phyloP scores from a whole-genome alignment of 92 coral and sea anemone genomes.

The Heliopora coerulea region DNA sequence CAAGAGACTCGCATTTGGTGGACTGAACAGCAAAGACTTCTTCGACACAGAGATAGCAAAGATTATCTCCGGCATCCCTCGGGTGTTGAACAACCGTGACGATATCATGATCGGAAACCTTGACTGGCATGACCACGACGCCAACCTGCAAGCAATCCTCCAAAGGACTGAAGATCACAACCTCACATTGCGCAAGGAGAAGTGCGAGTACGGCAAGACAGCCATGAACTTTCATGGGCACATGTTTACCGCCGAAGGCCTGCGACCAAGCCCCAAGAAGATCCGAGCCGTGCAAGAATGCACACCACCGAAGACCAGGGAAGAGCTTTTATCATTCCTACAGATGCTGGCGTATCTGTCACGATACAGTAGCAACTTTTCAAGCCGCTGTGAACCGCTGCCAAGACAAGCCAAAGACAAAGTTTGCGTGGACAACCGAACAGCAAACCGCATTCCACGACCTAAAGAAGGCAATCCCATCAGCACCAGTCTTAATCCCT shows the following conservation, averaged over 20 bases:
- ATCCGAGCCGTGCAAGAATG: too few relatives aligned
- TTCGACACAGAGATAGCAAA: slow-evolving; percentile 54
- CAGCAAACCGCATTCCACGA: slow-evolving; percentile 60
- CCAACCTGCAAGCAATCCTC: slow-evolving; percentile 34
- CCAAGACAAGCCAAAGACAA: slow-evolving; percentile 42
- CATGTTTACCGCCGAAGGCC: slow-evolving; percentile 47
- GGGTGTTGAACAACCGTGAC: slow-evolving; percentile 55
- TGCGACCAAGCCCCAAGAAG: slow-evolving; percentile 18
- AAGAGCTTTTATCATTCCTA: slow-evolving; percentile 48
- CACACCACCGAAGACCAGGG: slow-evolving; percentile 41
- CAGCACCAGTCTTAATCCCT: slow-evolving; percentile 47
- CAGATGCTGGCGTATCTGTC: too few relatives aligned
- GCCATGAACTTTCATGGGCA: too few relatives aligned
- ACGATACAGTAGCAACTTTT: slow-evolving; percentile 27
- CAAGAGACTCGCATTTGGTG: slow-evolving; percentile 53
- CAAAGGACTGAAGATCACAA: slow-evolving; percentile 45
- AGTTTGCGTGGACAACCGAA: slow-evolving; percentile 48
- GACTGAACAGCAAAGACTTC: slow-evolving; percentile 58
- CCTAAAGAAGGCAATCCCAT: slow-evolving; percentile 40
- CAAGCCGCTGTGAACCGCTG: slow-evolving; percentile 58
- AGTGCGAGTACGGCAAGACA: slow-evolving; percentile 40
- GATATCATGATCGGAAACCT: slow-evolving; percentile 51
- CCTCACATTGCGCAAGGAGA: slow-evolving; percentile 47
- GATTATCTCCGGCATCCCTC: slow-evolving; percentile 50
- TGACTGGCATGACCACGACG: slow-evolving; percentile 49